phyloP scores from a whole-genome alignment of 2,113 vertebrate species.

The Osmerus mordax region DNA sequence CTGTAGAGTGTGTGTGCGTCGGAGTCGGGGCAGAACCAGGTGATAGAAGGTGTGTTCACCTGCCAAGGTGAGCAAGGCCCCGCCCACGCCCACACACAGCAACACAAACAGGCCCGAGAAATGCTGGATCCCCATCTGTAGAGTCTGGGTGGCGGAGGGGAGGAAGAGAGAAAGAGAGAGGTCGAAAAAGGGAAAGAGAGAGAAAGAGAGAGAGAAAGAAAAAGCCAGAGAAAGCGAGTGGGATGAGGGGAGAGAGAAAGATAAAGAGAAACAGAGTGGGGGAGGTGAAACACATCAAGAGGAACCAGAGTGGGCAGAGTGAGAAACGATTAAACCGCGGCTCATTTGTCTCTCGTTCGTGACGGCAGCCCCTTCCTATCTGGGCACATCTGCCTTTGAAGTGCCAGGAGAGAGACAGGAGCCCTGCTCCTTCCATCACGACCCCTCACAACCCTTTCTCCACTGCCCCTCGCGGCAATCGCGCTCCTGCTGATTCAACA shows the following conservation, averaged over 20 bases:
- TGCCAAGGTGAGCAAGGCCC: slow-evolving; percentile 84
- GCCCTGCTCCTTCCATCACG: slow-evolving; percentile 44
- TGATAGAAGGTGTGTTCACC: slow-evolving; percentile 86
- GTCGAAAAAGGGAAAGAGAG: slow-evolving; percentile 27
- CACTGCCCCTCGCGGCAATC: slow-evolving; percentile 54
- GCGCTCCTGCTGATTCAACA: slow-evolving; percentile 56
- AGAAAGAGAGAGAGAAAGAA: background rate
- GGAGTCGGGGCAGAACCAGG: slow-evolving; percentile 83
- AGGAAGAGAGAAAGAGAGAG: slow-evolving; percentile 6
- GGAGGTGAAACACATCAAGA: background rate
- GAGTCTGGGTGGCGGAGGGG: slow-evolving; percentile 69
- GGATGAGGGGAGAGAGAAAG: background rate
- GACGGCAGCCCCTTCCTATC: too few species aligned
- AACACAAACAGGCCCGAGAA: slow-evolving; percentile 91
- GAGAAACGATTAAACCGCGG: too few species aligned
- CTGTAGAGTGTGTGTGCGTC: slow-evolving; percentile 77
- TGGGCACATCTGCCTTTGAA: slow-evolving; percentile 23
- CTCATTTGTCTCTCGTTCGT: too few species aligned
- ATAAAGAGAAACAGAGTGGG: slow-evolving; percentile 29
- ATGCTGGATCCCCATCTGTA: slow-evolving; percentile 93
- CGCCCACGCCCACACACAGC: slow-evolving; percentile 87
- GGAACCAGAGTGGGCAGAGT: too few species aligned
- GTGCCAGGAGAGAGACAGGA: slow-evolving; percentile 20
- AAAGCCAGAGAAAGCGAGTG: background rate
- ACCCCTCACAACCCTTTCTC: slow-evolving; percentile 38